Conservation (phyloP, 2,888 invertebrate genomes). For the Lycia hirtaria region DNA sequence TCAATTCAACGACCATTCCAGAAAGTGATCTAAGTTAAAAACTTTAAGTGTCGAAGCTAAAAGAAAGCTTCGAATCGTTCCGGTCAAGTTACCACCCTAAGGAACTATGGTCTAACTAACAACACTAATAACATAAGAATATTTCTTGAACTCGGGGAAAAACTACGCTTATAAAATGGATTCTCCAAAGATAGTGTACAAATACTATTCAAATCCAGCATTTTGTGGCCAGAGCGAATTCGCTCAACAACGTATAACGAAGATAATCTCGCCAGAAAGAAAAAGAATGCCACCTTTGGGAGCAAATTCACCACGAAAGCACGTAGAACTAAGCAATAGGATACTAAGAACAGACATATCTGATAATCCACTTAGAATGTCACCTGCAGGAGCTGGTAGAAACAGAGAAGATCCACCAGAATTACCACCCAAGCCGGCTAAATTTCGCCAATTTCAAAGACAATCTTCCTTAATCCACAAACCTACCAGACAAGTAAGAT, state of each 20-base stretch:
- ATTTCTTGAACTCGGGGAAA: constrained; percentile 51
- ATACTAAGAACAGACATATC: constrained; percentile 79
- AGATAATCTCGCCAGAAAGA: constrained; percentile 62
- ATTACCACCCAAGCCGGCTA: constrained; percentile 74
- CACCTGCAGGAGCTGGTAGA: constrained; percentile 57
- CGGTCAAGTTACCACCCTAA: constrained; percentile 60
- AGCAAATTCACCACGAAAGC: constrained; percentile 77
- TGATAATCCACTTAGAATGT: constrained; percentile 76
- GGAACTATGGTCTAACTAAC: constrained; percentile 48
- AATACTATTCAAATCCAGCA: constrained; percentile 92
- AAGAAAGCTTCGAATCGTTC: constrained; percentile 51
- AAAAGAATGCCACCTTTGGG: constrained; percentile 75
- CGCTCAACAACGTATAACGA: constrained; percentile 43
- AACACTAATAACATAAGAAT: constrained; percentile 32
- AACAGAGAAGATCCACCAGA: constrained; percentile 73
- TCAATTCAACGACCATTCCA: neutral
- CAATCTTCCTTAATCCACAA: constrained; percentile 81
- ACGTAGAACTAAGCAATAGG: constrained; percentile 62
- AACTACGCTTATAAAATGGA: constrained; percentile 72
- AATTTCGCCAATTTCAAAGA: constrained; percentile 72
- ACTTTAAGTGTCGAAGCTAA: neutral
- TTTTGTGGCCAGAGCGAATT: constrained; percentile 91
- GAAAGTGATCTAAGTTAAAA: neutral
- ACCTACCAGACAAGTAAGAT: constrained; percentile 69
- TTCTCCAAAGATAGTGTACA: constrained; percentile 82